These are phyloP conservation scores for Probosciger aterrimus DNA, from an alignment of 2,113 vertebrate genomes.

Conservation along the genomic window DNA sequence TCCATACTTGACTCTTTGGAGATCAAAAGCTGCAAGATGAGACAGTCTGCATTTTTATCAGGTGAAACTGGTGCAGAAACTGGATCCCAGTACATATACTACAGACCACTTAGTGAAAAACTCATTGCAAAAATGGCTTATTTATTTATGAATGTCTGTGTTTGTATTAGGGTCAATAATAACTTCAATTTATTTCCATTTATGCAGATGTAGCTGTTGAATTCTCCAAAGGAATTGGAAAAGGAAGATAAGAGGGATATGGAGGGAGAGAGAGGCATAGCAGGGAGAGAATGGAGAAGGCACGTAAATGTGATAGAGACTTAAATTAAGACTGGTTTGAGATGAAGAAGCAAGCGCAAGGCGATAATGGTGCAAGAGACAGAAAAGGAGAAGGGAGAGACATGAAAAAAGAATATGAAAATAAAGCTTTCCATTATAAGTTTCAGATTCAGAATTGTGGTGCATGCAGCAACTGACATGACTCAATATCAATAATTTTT, in stretches of 20 bases:
- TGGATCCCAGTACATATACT: not conserved
- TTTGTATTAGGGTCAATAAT: not conserved
- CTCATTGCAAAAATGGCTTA: not conserved
- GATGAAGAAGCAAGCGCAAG: not conserved
- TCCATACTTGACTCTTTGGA: not conserved
- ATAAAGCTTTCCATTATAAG: not conserved
- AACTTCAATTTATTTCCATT: not conserved
- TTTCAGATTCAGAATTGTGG: not conserved
- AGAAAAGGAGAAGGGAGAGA: not conserved
- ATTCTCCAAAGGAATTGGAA: not conserved
- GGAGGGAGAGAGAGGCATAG: not conserved
- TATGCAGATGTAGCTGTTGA: not conserved
- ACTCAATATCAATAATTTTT: not conserved
- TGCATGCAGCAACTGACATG: not conserved
- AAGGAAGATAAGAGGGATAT: not conserved
- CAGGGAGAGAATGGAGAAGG: not conserved
- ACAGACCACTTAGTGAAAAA: not conserved
- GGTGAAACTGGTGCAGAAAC: not conserved
- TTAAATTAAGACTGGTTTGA: not conserved
- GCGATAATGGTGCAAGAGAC: not conserved
- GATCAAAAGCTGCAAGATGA: not conserved
- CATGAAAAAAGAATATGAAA: not conserved
- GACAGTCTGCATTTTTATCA: not conserved
- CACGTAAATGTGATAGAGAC: not conserved
- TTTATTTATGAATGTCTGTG: not conserved